phyloP scores from a whole-genome alignment of 1,140 invertebrate species.

The Psix sp. region DNA sequence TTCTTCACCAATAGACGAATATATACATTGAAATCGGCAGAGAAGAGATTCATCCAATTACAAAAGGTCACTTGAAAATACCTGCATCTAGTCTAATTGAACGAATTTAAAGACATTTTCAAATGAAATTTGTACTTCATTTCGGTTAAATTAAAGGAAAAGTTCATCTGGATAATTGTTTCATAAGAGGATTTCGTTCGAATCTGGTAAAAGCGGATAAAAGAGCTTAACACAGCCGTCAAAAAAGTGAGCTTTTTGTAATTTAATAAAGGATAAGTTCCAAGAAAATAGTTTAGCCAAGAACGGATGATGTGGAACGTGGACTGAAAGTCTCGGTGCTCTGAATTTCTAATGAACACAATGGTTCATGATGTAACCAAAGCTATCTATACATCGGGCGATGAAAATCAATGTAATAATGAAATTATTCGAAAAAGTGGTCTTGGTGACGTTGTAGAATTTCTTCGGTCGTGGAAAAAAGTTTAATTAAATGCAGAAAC shows the following conservation, averaged over 20 bases:
- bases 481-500: conserved; percentile 5
- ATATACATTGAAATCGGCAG: too few species aligned
- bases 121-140: conserved; percentile 23
- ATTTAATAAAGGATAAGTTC: conserved; percentile 28
- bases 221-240: conserved; percentile 21
- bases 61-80: not conserved
- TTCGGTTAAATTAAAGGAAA: conserved; percentile 32
- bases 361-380: too few species aligned
- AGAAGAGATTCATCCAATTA: not conserved
- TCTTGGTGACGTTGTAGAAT: conserved; percentile 6
- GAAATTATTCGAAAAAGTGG: not conserved
- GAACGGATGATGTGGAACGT: too few species aligned
- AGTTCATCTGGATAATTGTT: conserved; percentile 46
- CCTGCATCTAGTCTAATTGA: too few species aligned
- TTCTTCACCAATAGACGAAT: too few species aligned
- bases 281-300: too few species aligned
- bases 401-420: too few species aligned
- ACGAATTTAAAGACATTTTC: not conserved
- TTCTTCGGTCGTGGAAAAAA: not conserved
- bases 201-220: conserved; percentile 41
- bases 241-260: conserved; percentile 15
- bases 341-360: too few species aligned
- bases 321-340: too few species aligned
- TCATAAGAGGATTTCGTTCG: conserved; percentile 38
- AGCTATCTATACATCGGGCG: too few species aligned